Base-by-base conservation (phyloP, 2,797 vertebrate genomes). In the Eulemur mongoz region DNA sequence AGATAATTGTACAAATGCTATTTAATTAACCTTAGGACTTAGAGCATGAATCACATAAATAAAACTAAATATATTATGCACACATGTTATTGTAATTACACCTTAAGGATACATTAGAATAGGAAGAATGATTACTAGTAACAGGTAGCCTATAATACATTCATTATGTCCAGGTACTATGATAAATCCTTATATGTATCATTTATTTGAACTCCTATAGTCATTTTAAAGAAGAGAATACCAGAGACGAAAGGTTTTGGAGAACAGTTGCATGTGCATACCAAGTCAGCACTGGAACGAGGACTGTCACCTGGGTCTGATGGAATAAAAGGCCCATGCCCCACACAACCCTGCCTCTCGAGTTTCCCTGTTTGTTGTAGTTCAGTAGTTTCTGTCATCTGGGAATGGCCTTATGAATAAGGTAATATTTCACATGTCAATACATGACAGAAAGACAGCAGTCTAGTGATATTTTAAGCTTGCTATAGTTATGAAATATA, bases 391-490 rank as follows among this genome's bases (percentile, higher is more conserved):
- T 86, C 81, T 78, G 70, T 86, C 72, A 63, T 73, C 35, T 84
- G 35, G 30, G 78, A n/a, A 63, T 76, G 52, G 43, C 35, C 81
- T 80, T 81, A 92, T 45, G 35, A 91, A 69, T 79, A 79, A 95
- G 72, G 61, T 80, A 83, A 76, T 91, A 95, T 86, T 89, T 89
- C 48, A 86, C 52, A 69, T 67, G 63, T 84, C 61, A 76, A 59
- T 67, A 11, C 38, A 27, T 57, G 69, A 94, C 40, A 94, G 73
- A 91, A 94, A 92, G 38, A 67, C 61, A 90, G 67, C 10, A 61
- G 78, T 78, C 65, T 93, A 6, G 11, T 93, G 69, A 73, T 94
- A 94, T 59, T 95, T 96, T 87, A 93, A 88, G n/a, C 70, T 90
- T 92, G 12, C 38, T 93, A 25, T 65, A 93, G 50, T 76, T 48